Percentiles rank a stretch among this genome's conserved stretches.
These are phyloP conservation scores for Gavialis gangeticus DNA, from an alignment of 2,113 vertebrate species.

Conservation along the genomic window DNA sequence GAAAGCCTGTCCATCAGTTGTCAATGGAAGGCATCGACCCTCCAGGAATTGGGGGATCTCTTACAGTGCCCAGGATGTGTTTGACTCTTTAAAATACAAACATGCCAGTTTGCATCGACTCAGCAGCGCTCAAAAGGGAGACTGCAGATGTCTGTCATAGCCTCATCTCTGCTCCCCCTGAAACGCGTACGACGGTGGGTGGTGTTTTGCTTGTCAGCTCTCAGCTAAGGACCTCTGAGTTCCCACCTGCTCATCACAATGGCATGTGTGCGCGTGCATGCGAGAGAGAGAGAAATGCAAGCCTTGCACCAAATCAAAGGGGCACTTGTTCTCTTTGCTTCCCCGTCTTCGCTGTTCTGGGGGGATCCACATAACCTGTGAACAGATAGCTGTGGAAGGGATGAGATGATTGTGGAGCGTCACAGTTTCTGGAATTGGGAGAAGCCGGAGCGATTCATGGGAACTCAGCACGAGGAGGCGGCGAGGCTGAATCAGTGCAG, in stretches of 20 bases:
- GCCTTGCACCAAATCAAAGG: neutral
- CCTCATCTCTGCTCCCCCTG: neutral
- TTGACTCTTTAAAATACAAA: neutral
- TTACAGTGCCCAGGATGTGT: neutral
- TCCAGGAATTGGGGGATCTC: neutral
- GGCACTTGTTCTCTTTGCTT: neutral
- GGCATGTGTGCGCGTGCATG: neutral
- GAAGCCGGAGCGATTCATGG: neutral
- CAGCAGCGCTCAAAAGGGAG: neutral
- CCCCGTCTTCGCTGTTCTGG: neutral
- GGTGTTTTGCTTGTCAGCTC: neutral
- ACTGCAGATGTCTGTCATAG: neutral
- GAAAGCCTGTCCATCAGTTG: neutral
- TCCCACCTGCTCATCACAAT: neutral
- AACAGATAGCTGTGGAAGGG: no score
- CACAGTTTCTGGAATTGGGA: neutral
- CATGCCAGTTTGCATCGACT: neutral
- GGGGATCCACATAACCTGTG: neutral
- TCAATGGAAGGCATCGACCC: neutral
- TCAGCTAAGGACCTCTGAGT: neutral
- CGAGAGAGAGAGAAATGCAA: no score
- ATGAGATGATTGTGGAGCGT: neutral
- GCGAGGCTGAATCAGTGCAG: constrained; percentile 1
- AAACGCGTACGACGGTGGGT: neutral
- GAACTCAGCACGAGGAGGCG: neutral